A percentile compares a stretch with the other conserved stretches of the same genome.
Evolutionary conservation across 2,113 vertebrate genomes (phyloP).

Genomic region (Hoplias malabaricus): DNA sequence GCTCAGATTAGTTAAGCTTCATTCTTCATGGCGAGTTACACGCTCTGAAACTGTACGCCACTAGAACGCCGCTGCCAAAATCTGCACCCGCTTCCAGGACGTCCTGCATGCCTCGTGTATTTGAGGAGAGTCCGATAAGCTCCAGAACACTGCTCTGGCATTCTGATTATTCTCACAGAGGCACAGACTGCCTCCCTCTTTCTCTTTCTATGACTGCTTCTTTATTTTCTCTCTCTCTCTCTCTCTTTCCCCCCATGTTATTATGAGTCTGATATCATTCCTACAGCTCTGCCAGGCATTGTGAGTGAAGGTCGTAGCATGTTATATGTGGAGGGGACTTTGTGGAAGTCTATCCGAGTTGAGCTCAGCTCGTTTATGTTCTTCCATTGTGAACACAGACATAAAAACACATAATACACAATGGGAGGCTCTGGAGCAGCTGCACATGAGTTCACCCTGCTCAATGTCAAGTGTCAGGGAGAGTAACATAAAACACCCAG

Average conservation of each 20-base stretch:
- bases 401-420: no score
- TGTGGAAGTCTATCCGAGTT: not conserved
- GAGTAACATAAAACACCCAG: no score
- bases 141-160: conserved; percentile 56
- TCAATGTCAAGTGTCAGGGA: no score
- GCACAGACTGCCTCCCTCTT: no score
- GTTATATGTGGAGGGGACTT: conserved; percentile 14
- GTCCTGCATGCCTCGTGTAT: conserved; percentile 52
- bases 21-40: conserved; percentile 22
- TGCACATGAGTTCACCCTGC: no score
- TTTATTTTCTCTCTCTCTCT: no score
- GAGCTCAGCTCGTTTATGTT: no score
- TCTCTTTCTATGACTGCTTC: no score
- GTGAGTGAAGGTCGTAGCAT: conserved; percentile 22
- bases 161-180: conserved; percentile 43
- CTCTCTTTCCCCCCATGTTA: no score
- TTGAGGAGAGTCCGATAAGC: conserved; percentile 56
- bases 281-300: conserved; percentile 45
- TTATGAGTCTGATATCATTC: conserved; percentile 52
- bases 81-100: conserved; percentile 43
- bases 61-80: conserved; percentile 35
- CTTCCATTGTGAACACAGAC: no score
- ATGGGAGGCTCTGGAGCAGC: no score
- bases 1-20: conserved; percentile 34
- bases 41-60: conserved; percentile 34